Evolutionary conservation across 2,888 invertebrate species (phyloP).

Genomic region (Drosophila differens): DNA sequence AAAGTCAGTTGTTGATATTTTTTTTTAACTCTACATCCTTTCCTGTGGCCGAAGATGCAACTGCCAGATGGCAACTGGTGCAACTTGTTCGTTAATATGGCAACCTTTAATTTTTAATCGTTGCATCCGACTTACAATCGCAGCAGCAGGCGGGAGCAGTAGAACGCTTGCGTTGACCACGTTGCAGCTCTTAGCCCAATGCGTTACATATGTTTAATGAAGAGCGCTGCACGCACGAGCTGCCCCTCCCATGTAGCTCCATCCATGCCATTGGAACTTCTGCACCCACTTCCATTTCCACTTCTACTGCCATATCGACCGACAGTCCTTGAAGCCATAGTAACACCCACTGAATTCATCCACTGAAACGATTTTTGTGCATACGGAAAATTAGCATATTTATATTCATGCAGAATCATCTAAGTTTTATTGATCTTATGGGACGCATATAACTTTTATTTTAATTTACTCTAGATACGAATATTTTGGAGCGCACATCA

Average conservation of each 20-base stretch:
- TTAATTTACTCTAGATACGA: neutral
- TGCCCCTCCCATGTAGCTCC: slow-evolving; percentile 30
- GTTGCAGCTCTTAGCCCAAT: slow-evolving; percentile 52
- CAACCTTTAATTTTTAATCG: slow-evolving; percentile 81
- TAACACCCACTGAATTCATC: slow-evolving; percentile 9
- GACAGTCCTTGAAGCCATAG: slow-evolving; percentile 17
- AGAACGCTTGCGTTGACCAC: neutral
- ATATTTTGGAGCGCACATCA: neutral
- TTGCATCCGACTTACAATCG: slow-evolving; percentile 63
- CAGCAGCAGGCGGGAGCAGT: slow-evolving; percentile 5
- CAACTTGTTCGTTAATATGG: slow-evolving; percentile 76
- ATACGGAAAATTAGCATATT: neutral
- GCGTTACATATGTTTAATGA: slow-evolving; percentile 77
- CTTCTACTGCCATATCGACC: slow-evolving; percentile 16
- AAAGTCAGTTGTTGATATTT: slow-evolving; percentile 30
- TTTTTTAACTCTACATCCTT: slow-evolving; percentile 17
- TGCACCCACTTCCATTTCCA: neutral
- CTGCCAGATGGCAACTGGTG: slow-evolving; percentile 38
- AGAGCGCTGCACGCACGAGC: slow-evolving; percentile 64
- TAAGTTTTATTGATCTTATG: neutral
- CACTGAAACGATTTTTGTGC: slow-evolving; percentile 24
- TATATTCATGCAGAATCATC: neutral
- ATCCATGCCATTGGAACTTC: neutral
- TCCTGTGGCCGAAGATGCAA: slow-evolving; percentile 48
- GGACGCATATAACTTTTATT: neutral